Base-by-base conservation (phyloP, 1,140 invertebrate genomes). In the Portunus trituberculatus region DNA sequence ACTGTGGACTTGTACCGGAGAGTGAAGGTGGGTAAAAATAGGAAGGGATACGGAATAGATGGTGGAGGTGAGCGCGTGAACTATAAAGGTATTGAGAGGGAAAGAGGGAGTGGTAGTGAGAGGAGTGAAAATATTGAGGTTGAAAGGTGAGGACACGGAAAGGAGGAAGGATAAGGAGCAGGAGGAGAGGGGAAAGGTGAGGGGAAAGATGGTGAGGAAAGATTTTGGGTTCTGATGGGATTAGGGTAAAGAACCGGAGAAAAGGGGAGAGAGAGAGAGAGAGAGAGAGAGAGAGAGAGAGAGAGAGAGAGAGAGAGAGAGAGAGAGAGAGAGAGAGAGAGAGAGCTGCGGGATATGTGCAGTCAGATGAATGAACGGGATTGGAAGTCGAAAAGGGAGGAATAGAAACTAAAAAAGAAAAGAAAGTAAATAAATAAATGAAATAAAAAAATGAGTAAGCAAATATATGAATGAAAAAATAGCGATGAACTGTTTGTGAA, bases 81-180 rank as follows among this genome's bases (percentile, higher is more conserved):
- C 14, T 39, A 10, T 29, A 39, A 32, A 83, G 6, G n/a, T 48
- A 92, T 8, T 52, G 91, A 28, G 29, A 92, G 16, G 32, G 91
- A 31, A 29, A 83, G 67, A 32, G 90, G 46, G 90, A 91, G 90
- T 59, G 90, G 25, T 46, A 67, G 91, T 67, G 91, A 92, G 91
- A 67, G 91, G 32, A 45, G 32, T 14, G 87, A 89, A 12, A 89
- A 31, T 12, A 10, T 76, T 76, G 67, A 76, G 67, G 67, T 76
- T 76, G n/a, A 25, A 76, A 76, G 67, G 67, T 76, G 67, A n/a
- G 67, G 25, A 76, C 67, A 76, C 0, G 20, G 67, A 76, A n/a
- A 20, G 67, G 28, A 48, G 46, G 87, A 29, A 25, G 87, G 6
- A 28, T 45, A 25, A 88, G 87, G 39, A 92, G 32, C 39, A 39